These are phyloP conservation scores for Melanaphis sacchari DNA, from an alignment of 1,140 invertebrate species.

Conservation along the genomic window DNA sequence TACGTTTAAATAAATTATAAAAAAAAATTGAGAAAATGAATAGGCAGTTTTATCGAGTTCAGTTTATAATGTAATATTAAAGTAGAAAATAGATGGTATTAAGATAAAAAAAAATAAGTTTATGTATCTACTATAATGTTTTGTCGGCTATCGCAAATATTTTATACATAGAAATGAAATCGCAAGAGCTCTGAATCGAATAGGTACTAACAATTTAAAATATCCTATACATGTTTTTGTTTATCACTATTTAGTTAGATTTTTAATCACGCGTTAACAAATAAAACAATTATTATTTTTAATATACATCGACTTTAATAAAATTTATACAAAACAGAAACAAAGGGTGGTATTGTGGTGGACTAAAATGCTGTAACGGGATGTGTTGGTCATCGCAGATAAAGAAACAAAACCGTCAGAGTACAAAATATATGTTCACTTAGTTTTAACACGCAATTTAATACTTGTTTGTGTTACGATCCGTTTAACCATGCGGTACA, in stretches of 20 bases:
- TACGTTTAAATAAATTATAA: background rate
- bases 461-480: background rate
- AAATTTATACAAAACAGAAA: background rate
- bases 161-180: background rate
- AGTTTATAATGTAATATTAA: background rate
- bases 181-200: background rate
- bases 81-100: background rate
- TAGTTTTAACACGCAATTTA: conserved; percentile 45
- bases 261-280: background rate
- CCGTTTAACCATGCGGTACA: conserved; percentile 40
- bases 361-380: background rate
- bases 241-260: background rate
- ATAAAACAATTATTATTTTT: background rate
- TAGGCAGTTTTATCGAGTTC: background rate
- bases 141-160: background rate
- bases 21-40: background rate
- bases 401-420: conserved; percentile 3
- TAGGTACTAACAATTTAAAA: background rate
- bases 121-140: background rate
- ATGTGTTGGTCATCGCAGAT: conserved; percentile 43
- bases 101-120: background rate
- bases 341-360: background rate
- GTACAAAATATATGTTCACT: background rate
- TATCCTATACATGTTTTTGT: background rate
- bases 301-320: background rate